A percentile compares a stretch with the other conserved stretches of the same genome.
phyloP scores from a whole-genome alignment of 2,888 invertebrate genomes.

The Apodemia hepburni region DNA sequence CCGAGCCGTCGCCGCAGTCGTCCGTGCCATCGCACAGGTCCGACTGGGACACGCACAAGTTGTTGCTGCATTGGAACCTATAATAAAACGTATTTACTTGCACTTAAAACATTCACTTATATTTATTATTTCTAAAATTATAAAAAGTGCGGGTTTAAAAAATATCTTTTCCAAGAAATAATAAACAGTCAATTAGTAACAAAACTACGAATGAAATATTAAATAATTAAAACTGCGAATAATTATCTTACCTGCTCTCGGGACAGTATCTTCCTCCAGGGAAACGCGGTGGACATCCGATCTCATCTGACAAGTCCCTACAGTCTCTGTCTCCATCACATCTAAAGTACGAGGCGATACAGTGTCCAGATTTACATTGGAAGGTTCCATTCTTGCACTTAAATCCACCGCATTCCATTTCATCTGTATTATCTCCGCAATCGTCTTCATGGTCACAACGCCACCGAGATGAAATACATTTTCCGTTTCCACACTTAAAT shows the following conservation, averaged over 20 bases:
- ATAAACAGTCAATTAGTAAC: too few species aligned
- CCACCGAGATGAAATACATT: conserved; percentile 95
- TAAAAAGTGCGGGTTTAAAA: too few species aligned
- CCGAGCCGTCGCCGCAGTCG: conserved; percentile 95
- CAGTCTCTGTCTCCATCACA: conserved; percentile 96
- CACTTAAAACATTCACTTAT: background rate
- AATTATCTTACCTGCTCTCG: conserved; percentile 78
- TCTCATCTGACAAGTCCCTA: conserved; percentile 93
- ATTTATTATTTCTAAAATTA: background rate
- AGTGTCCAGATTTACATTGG: conserved; percentile 96
- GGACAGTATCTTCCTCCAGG: conserved; percentile 95
- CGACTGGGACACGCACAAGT: conserved; percentile 92
- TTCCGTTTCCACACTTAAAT: conserved; percentile 92
- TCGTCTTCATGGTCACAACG: conserved; percentile 98
- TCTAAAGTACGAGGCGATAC: conserved; percentile 92
- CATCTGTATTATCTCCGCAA: conserved; percentile 97
- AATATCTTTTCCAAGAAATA: too few species aligned
- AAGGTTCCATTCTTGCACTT: conserved; percentile 94
- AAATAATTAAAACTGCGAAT: background rate
- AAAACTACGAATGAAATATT: too few species aligned
- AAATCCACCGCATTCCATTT: conserved; percentile 89
- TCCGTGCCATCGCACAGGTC: conserved; percentile 96
- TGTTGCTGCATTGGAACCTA: conserved; percentile 95
- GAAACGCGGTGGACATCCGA: conserved; percentile 92
- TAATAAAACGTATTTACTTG: conserved; percentile 3